A percentile compares a stretch with the other conserved stretches of the same genome.
phyloP scores from a whole-genome alignment of 2,797 vertebrate species.

The Anabacerthia variegaticeps region DNA sequence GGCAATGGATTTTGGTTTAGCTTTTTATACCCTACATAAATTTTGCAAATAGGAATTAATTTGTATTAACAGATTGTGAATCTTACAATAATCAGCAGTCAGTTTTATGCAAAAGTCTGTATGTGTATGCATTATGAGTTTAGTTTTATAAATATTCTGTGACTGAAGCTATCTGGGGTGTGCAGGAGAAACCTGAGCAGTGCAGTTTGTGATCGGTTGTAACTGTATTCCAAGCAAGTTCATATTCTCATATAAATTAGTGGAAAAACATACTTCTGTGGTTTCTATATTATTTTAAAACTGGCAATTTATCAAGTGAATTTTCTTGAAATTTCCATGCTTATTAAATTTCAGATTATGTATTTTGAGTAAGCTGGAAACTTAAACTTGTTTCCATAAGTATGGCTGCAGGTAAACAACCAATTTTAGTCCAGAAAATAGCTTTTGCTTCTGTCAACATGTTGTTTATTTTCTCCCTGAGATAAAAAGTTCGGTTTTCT shows the following conservation, averaged over 20 bases:
- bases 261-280: slow-evolving; percentile 64
- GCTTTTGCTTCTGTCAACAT: slow-evolving; percentile 86
- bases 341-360: slow-evolving; percentile 81
- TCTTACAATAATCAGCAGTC: not conserved
- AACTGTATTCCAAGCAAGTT: slow-evolving; percentile 63
- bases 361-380: slow-evolving; percentile 72
- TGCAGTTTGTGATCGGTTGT: slow-evolving; percentile 31
- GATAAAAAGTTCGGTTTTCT: slow-evolving; percentile 89
- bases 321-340: slow-evolving; percentile 73
- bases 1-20: not conserved
- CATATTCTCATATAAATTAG: slow-evolving; percentile 67
- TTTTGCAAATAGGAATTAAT: not conserved
- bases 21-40: not conserved
- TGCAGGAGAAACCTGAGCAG: slow-evolving; percentile 22
- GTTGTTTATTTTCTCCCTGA: slow-evolving; percentile 85
- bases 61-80: not conserved
- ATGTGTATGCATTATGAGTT: not conserved
- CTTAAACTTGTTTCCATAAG: slow-evolving; percentile 79
- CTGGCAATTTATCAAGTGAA: slow-evolving; percentile 66
- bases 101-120: not conserved
- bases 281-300: slow-evolving; percentile 66
- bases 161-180: not conserved
- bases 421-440: slow-evolving; percentile 91
- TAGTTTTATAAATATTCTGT: not conserved
- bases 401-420: slow-evolving; percentile 88